Conservation (phyloP, 1,140 invertebrate species). For the Drosophila kikkawai region DNA sequence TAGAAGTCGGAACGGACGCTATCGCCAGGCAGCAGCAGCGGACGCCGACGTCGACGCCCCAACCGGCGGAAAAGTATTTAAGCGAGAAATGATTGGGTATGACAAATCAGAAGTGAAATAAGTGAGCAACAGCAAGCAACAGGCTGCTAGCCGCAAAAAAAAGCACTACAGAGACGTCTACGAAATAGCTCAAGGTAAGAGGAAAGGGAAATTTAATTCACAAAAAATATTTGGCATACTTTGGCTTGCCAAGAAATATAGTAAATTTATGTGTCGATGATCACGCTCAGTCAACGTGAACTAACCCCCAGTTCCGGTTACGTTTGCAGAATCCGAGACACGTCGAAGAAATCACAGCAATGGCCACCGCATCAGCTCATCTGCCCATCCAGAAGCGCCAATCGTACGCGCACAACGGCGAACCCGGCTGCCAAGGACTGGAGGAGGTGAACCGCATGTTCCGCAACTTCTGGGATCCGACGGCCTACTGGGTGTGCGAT, state of each 20-base stretch:
- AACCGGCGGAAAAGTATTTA: slow-evolving; percentile 63
- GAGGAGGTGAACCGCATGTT: slow-evolving; percentile 80
- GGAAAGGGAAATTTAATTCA: slow-evolving; percentile 33
- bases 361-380: slow-evolving; percentile 56
- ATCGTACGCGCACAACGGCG: slow-evolving; percentile 71
- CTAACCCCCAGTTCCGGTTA: slow-evolving; percentile 27
- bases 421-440: slow-evolving; percentile 77
- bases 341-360: not conserved
- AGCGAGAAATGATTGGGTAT: slow-evolving; percentile 69
- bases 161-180: slow-evolving; percentile 5
- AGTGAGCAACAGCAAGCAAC: slow-evolving; percentile 62
- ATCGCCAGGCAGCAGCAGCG: slow-evolving; percentile 20
- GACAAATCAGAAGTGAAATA: slow-evolving; percentile 80
- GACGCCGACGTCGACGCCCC: slow-evolving; percentile 22
- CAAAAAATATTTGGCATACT: slow-evolving; percentile 31
- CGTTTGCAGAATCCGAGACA: slow-evolving; percentile 18
- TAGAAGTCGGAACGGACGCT: slow-evolving; percentile 35
- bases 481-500: slow-evolving; percentile 79
- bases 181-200: slow-evolving; percentile 30
- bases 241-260: slow-evolving; percentile 25
- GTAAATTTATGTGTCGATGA: slow-evolving; percentile 21
- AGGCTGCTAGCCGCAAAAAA: slow-evolving; percentile 18
- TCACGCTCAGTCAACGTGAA: slow-evolving; percentile 25
- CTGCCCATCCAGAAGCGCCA: slow-evolving; percentile 70
- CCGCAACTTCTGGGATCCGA: slow-evolving; percentile 82